Conservation (phyloP, 2,113 vertebrate genomes). For the Amblyopsis rosae region DNA sequence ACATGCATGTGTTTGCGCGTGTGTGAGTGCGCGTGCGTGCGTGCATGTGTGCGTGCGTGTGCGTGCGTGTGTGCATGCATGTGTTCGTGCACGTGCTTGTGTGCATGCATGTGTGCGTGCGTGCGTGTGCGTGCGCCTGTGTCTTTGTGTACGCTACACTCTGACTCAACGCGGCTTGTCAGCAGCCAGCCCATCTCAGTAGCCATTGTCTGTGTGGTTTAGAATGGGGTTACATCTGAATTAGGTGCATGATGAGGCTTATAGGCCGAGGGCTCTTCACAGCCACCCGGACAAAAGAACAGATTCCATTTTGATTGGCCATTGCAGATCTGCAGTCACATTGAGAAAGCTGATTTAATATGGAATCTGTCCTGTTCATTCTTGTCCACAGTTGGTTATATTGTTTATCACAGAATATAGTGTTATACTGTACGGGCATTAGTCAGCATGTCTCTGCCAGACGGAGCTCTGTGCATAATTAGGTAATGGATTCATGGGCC, state of each 20-base stretch:
- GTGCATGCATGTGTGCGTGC: not conserved
- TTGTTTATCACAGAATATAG: conserved; percentile 7
- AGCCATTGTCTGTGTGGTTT: conserved; percentile 78
- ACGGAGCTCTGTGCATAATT: conserved; percentile 13
- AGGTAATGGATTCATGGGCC: not conserved
- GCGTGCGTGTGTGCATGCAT: no score
- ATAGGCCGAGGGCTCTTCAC: conserved; percentile 59
- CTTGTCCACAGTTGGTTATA: not conserved
- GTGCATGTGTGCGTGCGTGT: not conserved
- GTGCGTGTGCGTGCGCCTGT: not conserved
- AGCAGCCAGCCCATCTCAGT: conserved; percentile 73
- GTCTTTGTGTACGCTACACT: conserved; percentile 17
- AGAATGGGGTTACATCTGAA: conserved; percentile 67
- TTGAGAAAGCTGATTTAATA: conserved; percentile 32
- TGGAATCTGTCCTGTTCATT: conserved; percentile 8
- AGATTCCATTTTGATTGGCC: conserved; percentile 54
- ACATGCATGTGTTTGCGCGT: no score
- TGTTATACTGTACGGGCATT: not conserved
- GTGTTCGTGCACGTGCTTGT: no score
- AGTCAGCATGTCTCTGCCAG: not conserved
- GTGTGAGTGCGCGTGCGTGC: not conserved
- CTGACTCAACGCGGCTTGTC: conserved; percentile 48
- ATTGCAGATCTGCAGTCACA: conserved; percentile 43
- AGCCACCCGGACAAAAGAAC: conserved; percentile 54
- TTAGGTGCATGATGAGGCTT: conserved; percentile 65